phyloP scores from a whole-genome alignment of 2,797 vertebrate genomes.

The Anniella stebbinsi region DNA sequence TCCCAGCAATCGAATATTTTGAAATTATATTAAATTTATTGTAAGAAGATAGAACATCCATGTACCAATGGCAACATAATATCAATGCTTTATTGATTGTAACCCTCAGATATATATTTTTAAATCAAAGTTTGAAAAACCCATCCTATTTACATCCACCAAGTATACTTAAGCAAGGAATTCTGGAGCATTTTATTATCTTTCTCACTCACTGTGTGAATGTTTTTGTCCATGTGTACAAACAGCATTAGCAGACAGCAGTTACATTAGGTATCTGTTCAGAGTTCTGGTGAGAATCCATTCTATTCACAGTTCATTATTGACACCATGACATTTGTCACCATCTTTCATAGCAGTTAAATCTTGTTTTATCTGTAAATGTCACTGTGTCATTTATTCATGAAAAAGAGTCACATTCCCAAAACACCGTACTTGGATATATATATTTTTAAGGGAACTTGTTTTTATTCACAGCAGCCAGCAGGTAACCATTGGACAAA shows the following conservation, averaged over 20 bases:
- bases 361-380: constrained; percentile 88
- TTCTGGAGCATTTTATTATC: neutral
- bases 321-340: constrained; percentile 89
- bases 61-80: neutral
- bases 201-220: neutral
- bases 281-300: constrained; percentile 80
- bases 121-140: constrained; percentile 52
- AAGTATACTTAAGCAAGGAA: constrained; percentile 57
- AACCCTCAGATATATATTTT: neutral
- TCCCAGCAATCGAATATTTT: neutral
- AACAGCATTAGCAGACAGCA: constrained; percentile 70
- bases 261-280: constrained; percentile 80
- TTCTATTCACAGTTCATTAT: constrained; percentile 86
- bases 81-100: neutral
- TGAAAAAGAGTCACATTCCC: constrained; percentile 84
- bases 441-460: constrained; percentile 73
- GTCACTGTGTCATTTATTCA: constrained; percentile 87
- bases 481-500: constrained; percentile 82
- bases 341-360: constrained; percentile 85
- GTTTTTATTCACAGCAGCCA: constrained; percentile 77
- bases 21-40: neutral
- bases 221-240: constrained; percentile 37
- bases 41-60: neutral
- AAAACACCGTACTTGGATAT: constrained; percentile 79
- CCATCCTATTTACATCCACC: constrained; percentile 62